Percentiles rank a stretch among this genome's conserved stretches.
phyloP scores from a whole-genome alignment of 2,113 vertebrate species.

The Phaetusa simplex region DNA sequence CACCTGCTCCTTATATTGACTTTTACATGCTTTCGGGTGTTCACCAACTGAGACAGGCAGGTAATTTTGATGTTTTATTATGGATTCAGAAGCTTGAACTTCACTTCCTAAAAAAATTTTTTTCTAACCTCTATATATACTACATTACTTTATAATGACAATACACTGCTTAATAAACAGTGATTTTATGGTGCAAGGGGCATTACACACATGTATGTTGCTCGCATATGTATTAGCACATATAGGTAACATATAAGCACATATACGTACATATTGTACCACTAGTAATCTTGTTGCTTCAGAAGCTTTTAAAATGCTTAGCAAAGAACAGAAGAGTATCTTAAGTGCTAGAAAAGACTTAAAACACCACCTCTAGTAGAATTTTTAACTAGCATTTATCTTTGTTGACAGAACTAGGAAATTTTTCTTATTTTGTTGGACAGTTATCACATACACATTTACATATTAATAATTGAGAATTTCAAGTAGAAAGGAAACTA shows the following conservation, averaged over 20 bases:
- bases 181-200: background rate
- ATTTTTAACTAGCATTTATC: background rate
- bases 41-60: background rate
- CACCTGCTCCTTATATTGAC: background rate
- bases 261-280: background rate
- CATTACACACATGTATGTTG: background rate
- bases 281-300: background rate
- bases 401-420: background rate
- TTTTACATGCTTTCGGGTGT: background rate
- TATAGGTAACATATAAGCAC: background rate
- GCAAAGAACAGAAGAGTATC: background rate
- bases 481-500: background rate
- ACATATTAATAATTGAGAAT: too few species aligned
- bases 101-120: background rate
- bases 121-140: background rate
- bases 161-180: background rate
- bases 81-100: background rate
- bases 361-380: background rate
- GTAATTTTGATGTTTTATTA: background rate
- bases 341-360: background rate
- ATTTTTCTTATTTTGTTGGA: background rate
- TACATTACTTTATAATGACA: background rate
- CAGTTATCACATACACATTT: background rate
- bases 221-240: too few species aligned
- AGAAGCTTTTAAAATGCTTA: background rate